These are phyloP conservation scores for Oreotragus oreotragus DNA, from an alignment of 2,113 vertebrate genomes.

Conservation along the genomic window DNA sequence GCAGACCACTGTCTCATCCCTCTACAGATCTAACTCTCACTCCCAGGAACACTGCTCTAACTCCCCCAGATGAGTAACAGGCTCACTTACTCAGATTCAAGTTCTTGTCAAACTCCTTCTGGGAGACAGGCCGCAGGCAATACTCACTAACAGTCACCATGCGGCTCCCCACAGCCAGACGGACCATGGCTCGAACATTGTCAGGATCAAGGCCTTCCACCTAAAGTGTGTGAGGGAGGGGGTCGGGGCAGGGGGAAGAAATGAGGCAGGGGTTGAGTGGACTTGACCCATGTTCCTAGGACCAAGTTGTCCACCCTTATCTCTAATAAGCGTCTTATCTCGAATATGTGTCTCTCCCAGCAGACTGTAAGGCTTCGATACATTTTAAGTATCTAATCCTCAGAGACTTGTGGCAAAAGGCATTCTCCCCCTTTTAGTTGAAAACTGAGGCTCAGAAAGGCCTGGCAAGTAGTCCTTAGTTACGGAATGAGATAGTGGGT, in stretches of 20 bases:
- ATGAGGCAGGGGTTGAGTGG: not conserved
- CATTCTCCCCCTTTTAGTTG: not conserved
- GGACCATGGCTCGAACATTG: constrained; percentile 89
- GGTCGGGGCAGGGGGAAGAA: not conserved
- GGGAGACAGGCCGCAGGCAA: constrained; percentile 80
- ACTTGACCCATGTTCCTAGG: not conserved
- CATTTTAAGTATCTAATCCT: not conserved
- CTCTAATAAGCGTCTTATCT: not conserved
- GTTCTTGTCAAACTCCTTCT: constrained; percentile 86
- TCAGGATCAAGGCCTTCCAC: constrained; percentile 91
- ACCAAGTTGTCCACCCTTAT: not conserved
- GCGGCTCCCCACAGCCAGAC: constrained; percentile 83
- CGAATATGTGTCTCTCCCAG: not conserved
- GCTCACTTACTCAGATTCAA: constrained; percentile 85
- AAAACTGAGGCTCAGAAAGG: not conserved
- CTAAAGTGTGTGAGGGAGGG: constrained; percentile 75
- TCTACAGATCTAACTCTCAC: not conserved
- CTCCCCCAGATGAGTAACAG: not conserved
- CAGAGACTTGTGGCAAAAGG: not conserved
- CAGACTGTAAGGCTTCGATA: not conserved
- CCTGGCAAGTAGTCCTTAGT: not conserved
- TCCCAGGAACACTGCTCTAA: not conserved
- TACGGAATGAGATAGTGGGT: not conserved
- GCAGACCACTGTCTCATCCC: not conserved
- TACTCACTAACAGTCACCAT: constrained; percentile 88